phyloP scores from a whole-genome alignment of 1,140 invertebrate genomes.

The Saccostrea cuccullata region DNA sequence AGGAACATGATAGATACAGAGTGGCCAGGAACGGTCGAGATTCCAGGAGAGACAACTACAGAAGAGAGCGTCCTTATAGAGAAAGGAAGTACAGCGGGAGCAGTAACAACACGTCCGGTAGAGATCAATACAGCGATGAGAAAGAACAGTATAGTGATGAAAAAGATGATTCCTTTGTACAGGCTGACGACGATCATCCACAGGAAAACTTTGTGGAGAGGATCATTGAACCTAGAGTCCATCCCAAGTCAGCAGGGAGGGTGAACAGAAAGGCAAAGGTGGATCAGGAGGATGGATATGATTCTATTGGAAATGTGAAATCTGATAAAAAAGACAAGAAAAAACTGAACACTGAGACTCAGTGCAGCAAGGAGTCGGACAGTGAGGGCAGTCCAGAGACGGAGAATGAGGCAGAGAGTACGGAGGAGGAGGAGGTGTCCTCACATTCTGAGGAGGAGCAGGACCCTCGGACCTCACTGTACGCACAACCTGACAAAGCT shows the following conservation, averaged over 20 bases:
- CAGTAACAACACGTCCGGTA: neutral
- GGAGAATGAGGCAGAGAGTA: constrained; percentile 46
- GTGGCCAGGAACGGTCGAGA: constrained; percentile 27
- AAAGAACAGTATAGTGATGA: constrained; percentile 26
- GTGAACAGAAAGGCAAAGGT: constrained; percentile 24
- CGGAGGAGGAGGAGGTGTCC: constrained; percentile 51
- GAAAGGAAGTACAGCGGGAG: neutral
- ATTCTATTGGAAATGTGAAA: constrained; percentile 48
- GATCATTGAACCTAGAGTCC: constrained; percentile 56
- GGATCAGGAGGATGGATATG: constrained; percentile 58
- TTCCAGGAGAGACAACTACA: neutral
- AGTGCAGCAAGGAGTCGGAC: constrained; percentile 46
- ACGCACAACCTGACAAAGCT: constrained; percentile 49
- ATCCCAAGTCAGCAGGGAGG: constrained; percentile 29
- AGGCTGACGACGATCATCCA: constrained; percentile 64
- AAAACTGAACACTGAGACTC: constrained; percentile 40
- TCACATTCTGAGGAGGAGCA: constrained; percentile 54
- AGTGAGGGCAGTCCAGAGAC: constrained; percentile 46
- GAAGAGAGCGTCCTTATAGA: neutral
- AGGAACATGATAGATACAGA: constrained; percentile 47
- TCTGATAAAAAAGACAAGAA: neutral
- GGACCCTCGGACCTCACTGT: constrained; percentile 40
- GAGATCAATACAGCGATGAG: constrained; percentile 20
- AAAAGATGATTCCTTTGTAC: constrained; percentile 58
- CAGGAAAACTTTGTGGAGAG: constrained; percentile 62